These are phyloP conservation scores for Eriosoma lanigerum DNA, from an alignment of 1,140 invertebrate species.

Conservation along the genomic window DNA sequence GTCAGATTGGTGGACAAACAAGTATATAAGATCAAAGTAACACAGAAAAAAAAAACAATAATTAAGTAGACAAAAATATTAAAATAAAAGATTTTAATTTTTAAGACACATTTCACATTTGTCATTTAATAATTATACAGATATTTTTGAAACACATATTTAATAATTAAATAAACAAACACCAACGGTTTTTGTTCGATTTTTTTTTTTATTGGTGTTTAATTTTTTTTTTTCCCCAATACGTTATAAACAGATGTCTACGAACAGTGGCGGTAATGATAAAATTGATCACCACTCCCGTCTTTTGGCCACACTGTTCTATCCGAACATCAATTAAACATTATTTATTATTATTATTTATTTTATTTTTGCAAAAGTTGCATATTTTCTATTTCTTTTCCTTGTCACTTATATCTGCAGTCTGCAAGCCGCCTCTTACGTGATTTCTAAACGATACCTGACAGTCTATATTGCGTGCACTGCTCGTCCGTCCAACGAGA, in stretches of 20 bases:
- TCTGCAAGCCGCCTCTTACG: not conserved
- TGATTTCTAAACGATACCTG: too few species aligned
- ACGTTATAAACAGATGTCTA: not conserved
- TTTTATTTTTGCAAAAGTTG: not conserved
- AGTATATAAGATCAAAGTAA: not conserved
- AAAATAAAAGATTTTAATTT: too few species aligned
- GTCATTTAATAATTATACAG: too few species aligned
- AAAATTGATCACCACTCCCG: not conserved
- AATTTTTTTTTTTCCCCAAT: not conserved
- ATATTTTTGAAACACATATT: too few species aligned
- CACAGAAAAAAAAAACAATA: not conserved
- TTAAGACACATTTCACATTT: too few species aligned
- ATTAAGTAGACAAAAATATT: not conserved
- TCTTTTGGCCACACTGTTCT: not conserved
- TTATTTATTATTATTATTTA: constrained; percentile 10
- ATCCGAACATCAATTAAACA: constrained; percentile 1
- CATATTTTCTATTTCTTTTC: not conserved
- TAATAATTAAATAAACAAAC: too few species aligned
- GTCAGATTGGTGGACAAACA: not conserved
- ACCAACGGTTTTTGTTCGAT: constrained; percentile 42
- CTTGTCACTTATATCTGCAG: not conserved
- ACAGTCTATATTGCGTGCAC: not conserved
- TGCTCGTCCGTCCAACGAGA: not conserved
- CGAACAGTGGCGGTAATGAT: not conserved
- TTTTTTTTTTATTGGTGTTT: not conserved